phyloP scores from a whole-genome alignment of 2,888 invertebrate species.

The Cheilosia grossa region DNA sequence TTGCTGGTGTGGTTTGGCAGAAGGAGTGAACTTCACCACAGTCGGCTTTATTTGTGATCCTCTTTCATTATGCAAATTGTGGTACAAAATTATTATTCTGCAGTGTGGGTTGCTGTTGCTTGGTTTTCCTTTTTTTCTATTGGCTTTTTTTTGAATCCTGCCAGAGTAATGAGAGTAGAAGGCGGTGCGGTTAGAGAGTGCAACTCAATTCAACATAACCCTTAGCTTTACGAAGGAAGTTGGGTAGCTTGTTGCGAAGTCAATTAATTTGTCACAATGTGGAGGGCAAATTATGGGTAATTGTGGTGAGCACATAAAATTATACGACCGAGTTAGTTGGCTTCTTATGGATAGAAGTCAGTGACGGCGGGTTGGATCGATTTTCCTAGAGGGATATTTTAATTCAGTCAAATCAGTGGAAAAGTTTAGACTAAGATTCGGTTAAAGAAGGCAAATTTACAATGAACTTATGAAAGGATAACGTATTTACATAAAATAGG shows the following conservation, averaged over 20 bases:
- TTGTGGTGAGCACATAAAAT: neutral
- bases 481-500: no score
- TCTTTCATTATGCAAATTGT: slow-evolving; percentile 62
- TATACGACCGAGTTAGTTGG: neutral
- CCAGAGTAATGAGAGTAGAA: neutral
- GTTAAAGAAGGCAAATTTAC: no score
- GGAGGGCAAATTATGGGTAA: neutral
- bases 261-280: slow-evolving; percentile 40
- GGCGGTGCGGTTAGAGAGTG: neutral
- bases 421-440: no score
- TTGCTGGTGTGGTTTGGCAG: neutral
- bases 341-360: neutral
- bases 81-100: slow-evolving; percentile 66
- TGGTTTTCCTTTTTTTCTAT: neutral
- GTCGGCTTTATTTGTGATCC: neutral
- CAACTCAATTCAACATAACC: slow-evolving; percentile 1
- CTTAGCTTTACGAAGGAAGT: slow-evolving; percentile 10
- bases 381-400: no score
- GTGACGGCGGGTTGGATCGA: no score
- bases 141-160: neutral
- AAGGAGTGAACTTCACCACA: neutral
- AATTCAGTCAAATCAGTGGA: no score
- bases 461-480: no score
- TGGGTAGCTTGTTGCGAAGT: slow-evolving; percentile 33
- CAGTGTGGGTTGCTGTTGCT: slow-evolving; percentile 22